Base-by-base conservation (phyloP, 2,797 vertebrate species). In the Leontocebus nigricollis region DNA sequence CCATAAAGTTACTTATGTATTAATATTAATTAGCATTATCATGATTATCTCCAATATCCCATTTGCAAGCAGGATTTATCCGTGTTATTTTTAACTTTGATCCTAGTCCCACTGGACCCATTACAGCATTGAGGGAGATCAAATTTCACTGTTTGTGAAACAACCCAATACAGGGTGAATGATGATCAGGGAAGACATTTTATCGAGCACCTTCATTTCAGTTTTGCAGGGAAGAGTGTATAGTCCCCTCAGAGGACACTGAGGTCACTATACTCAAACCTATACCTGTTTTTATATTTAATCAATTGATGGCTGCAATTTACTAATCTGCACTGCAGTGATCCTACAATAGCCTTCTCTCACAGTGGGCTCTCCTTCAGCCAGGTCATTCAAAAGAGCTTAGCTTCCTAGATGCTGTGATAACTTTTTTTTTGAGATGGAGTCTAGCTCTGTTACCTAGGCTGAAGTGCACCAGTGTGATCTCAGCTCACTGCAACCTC, bases 121-220 rank as follows among this genome's bases (percentile, higher is more conserved):
- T 67, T 27, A 39, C 41, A 57, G 39, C 77, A 44, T 2, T 10
- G 19, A 7, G 64, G 8, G 12, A 50, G 8, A 86, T 84, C 33
- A 92, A 88, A 55, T 80, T 83, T 73, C 64, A 81, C 61, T 81
- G 5, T 81, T 70, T 91, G 80, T 93, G 79, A 93, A 95, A 83
- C 2, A 88, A 70, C 17, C 57, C 55, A 75, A n/a, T 2, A 82
- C 36, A 94, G 7, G 8, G 52, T 84, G 33, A 92, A 30, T n/a
- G 19, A 10, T 52, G 26, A 50, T 55, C 46, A 92, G 10, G 4
- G 27, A 80, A 72, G 67, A 81, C 20, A 44, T 50, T 44, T 36
- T 90, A 70, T 4, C 72, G 30, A 33, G 57, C 8, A 57, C 36
- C 30, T 76, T 61, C 27, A 75, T 83, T 81, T 93, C 61, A 36